These are phyloP conservation scores for Temnothorax curvispinosus DNA, from an alignment of 1,140 invertebrate species.

Conservation along the genomic window DNA sequence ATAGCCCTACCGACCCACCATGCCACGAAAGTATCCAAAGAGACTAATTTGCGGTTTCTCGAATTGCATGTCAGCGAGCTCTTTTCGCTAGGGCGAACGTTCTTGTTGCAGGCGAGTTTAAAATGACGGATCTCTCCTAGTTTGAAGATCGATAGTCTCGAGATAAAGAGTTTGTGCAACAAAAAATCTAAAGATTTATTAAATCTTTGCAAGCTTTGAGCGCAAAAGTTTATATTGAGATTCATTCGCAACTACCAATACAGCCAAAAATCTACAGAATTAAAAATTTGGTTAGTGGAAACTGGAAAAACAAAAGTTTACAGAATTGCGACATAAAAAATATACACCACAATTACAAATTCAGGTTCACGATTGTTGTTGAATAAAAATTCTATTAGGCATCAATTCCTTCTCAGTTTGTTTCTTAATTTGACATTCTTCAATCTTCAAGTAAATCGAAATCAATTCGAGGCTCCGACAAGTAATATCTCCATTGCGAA, in stretches of 20 bases:
- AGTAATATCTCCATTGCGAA: not conserved
- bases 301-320: not conserved
- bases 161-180: not conserved
- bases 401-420: not conserved
- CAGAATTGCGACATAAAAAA: not conserved
- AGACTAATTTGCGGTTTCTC: slow-evolving; percentile 71
- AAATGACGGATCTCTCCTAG: slow-evolving; percentile 20
- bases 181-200: not conserved
- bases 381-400: not conserved
- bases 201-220: not conserved
- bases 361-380: not conserved
- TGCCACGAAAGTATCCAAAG: slow-evolving; percentile 46
- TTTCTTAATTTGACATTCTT: not conserved
- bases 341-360: not conserved
- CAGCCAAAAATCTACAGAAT: not conserved
- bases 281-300: not conserved
- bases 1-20: slow-evolving; percentile 53
- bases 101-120: slow-evolving; percentile 1
- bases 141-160: not conserved
- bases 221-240: not conserved
- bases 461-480: not conserved
- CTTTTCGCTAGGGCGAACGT: slow-evolving; percentile 38
- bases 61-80: slow-evolving; percentile 71
- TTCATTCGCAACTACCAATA: no score
- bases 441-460: not conserved